Conservation (phyloP, 2,797 vertebrate species). For the Takifugu ocellatus region DNA sequence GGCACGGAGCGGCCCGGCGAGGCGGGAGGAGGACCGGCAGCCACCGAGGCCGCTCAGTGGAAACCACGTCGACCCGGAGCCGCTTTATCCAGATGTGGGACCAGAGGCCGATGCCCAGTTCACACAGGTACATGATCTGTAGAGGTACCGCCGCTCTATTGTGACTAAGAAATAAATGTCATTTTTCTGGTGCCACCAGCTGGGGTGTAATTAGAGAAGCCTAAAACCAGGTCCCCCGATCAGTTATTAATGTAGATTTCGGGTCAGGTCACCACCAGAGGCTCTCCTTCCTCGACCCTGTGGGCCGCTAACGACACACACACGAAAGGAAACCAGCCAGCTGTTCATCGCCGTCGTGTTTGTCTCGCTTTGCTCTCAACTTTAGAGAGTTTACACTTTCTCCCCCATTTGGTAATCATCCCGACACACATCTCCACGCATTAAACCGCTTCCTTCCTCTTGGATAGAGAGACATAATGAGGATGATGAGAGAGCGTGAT, state of each 20-base stretch:
- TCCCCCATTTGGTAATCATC: slow-evolving; percentile 39
- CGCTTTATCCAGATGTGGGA: slow-evolving; percentile 47
- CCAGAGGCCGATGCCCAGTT: slow-evolving; percentile 41
- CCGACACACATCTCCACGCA: slow-evolving; percentile 22
- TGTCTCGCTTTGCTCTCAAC: slow-evolving; percentile 31
- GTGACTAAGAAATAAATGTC: slow-evolving; percentile 35
- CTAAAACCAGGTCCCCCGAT: slow-evolving; percentile 55
- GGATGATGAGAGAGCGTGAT: slow-evolving; percentile 52
- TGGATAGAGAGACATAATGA: slow-evolving; percentile 8
- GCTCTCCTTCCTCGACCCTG: slow-evolving; percentile 19
- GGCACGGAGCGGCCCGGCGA: slow-evolving; percentile 18
- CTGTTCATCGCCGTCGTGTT: slow-evolving; percentile 38
- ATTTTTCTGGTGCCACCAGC: slow-evolving; percentile 39
- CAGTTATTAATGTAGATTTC: slow-evolving; percentile 18
- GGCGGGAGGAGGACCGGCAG: slow-evolving; percentile 37
- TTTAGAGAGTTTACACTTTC: slow-evolving; percentile 40
- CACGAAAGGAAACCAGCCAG: slow-evolving; percentile 35
- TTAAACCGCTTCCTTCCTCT: slow-evolving; percentile 56
- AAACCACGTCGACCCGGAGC: slow-evolving; percentile 70
- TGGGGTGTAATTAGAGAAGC: slow-evolving; percentile 58
- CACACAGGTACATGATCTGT: slow-evolving; percentile 60
- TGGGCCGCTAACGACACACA: slow-evolving; percentile 17
- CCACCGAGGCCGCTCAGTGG: slow-evolving; percentile 44
- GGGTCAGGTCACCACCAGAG: slow-evolving; percentile 28
- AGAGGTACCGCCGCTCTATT: slow-evolving; percentile 10